Evolutionary conservation across 2,888 invertebrate genomes (phyloP).

Genomic region (Plagodis pulveraria): DNA sequence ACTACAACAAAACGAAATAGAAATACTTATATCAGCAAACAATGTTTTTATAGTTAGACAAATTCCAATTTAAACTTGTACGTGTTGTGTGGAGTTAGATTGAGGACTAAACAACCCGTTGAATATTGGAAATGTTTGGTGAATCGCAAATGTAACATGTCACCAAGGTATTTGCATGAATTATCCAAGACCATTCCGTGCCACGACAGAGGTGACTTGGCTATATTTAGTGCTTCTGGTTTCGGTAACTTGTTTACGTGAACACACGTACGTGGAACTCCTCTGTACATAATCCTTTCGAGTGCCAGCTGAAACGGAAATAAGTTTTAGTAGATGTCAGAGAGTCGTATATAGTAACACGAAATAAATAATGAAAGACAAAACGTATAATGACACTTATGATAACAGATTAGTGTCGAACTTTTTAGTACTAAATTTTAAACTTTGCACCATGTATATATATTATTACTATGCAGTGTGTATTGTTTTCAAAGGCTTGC

Average conservation of each 20-base stretch:
- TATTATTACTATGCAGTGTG: too few relatives aligned
- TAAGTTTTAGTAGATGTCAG: neutral
- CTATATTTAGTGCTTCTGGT: constrained; percentile 30
- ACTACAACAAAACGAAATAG: constrained; percentile 6
- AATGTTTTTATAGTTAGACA: constrained; percentile 31
- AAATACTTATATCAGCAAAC: constrained; percentile 17
- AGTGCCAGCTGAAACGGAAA: constrained; percentile 3
- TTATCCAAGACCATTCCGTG: constrained; percentile 34
- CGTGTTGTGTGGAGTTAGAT: constrained; percentile 37
- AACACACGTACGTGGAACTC: constrained; percentile 9
- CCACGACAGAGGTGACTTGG: neutral
- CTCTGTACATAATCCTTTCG: constrained; percentile 20
- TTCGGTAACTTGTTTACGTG: constrained; percentile 34
- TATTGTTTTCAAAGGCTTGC: too few relatives aligned
- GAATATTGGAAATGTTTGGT: constrained; percentile 44
- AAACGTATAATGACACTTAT: neutral
- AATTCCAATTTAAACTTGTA: constrained; percentile 43
- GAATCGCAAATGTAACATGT: constrained; percentile 48
- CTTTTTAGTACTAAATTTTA: too few relatives aligned
- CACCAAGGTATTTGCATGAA: constrained; percentile 50
- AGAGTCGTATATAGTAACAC: constrained; percentile 1
- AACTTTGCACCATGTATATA: too few relatives aligned
- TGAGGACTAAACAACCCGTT: constrained; percentile 44
- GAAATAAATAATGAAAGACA: neutral
- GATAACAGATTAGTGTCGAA: neutral